Conservation (phyloP, 2,888 invertebrate species). For the Rhyacophila evoluta region DNA sequence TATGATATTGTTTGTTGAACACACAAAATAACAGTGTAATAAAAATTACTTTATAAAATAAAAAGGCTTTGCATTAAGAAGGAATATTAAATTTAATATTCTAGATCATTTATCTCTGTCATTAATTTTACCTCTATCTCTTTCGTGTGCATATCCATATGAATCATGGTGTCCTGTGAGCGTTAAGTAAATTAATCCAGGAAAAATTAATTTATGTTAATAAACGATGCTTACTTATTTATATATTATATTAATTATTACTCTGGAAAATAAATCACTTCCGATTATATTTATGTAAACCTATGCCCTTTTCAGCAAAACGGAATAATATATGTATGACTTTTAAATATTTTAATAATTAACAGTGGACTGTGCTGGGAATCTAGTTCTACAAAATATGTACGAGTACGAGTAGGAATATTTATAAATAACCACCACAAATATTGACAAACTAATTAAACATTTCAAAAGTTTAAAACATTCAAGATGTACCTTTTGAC, state of each 20-base stretch:
- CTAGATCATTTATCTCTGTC: too few species aligned
- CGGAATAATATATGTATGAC: not conserved
- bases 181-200: slow-evolving; percentile 53
- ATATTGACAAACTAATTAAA: not conserved
- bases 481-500: not conserved
- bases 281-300: not conserved
- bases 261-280: not conserved
- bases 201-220: too few species aligned
- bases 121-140: slow-evolving; percentile 76
- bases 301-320: not conserved
- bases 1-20: not conserved
- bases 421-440: not conserved
- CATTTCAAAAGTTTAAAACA: not conserved
- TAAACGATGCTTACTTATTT: too few species aligned
- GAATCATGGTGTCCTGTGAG: slow-evolving; percentile 71
- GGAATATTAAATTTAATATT: not conserved
- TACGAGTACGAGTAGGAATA: not conserved
- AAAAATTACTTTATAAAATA: slow-evolving; percentile 41
- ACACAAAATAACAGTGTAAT: not conserved
- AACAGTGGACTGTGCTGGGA: slow-evolving; percentile 7
- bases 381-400: not conserved
- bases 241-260: not conserved
- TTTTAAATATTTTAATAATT: not conserved
- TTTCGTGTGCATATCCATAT: slow-evolving; percentile 77
- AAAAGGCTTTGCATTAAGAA: slow-evolving; percentile 9